Base-by-base conservation (phyloP, 2,888 invertebrate species). In the Meghimatium bilineatum region DNA sequence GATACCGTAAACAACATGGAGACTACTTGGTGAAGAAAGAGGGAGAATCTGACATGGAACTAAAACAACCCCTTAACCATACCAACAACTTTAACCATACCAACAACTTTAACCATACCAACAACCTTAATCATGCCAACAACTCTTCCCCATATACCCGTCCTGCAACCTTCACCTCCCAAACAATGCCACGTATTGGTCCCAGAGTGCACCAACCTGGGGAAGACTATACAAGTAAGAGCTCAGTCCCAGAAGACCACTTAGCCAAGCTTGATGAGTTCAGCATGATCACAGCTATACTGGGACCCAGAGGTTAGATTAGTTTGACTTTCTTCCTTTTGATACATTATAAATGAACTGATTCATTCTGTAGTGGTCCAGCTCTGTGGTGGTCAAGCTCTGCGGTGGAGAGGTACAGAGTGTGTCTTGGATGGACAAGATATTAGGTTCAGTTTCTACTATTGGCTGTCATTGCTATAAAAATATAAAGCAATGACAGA, bases 181-280 rank as follows among this genome's bases (percentile, higher is more conserved):
- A 80, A 85, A 85, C 49, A 52, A 69, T 76, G 36, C 86, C 32
- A 38, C 69, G 56, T 56, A 63, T 29, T 56, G 67, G 34, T 20
- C 23, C 82, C 32, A 82, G 80, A 23, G 26, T 52, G 5, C 71
- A 85, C 85, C 77, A 86, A 83, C 78, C 38, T 17, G 60, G 56
- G 20, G 49, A 63, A 12, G 32, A 14, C 10, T 49, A 66, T 23
- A 60, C 69, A 83, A n/a, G n/a, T n/a, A 44, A 44, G 12, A 88
- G 84, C 32, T 74, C 80, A 72, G 86, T 87, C 34, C 87, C 82
- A 34, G 72, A 85, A 60, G 90, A 89, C 75, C 90, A 91, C 82
- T 85, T 92, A 34, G 91, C 91, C 29, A 89, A 90, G 38, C 88
- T 91, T 69, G 91, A 92, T 88, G 91, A 92, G 84, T 92, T 92